phyloP scores from a whole-genome alignment of 2,888 invertebrate genomes.

The Scelioninae gen. 1 region DNA sequence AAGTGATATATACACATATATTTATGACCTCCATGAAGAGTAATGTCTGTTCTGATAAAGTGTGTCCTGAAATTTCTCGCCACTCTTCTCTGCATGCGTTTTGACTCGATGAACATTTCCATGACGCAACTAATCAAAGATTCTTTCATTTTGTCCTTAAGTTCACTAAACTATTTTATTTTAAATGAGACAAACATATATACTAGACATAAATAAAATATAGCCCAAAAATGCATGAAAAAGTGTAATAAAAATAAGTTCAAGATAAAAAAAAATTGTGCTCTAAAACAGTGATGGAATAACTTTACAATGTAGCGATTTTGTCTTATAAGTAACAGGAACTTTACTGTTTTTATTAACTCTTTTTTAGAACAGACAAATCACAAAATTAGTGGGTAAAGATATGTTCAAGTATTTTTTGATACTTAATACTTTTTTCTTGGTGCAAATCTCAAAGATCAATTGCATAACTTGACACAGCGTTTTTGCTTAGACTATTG shows the following conservation, averaged over 20 bases:
- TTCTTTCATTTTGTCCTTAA: neutral
- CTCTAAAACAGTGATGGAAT: too few relatives aligned
- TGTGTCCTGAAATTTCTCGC: constrained; percentile 23
- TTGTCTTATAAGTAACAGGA: too few relatives aligned
- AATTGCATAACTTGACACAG: neutral
- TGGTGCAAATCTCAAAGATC: constrained; percentile 2
- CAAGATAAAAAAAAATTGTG: too few relatives aligned
- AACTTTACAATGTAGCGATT: too few relatives aligned
- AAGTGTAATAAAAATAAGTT: too few relatives aligned
- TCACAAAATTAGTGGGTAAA: too few relatives aligned
- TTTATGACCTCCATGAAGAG: constrained; percentile 36
- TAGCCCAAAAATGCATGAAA: too few relatives aligned
- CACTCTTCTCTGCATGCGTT: constrained; percentile 15
- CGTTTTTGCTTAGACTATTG: neutral
- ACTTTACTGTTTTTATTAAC: too few relatives aligned
- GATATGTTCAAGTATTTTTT: too few relatives aligned
- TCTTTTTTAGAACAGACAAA: too few relatives aligned
- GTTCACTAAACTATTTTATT: constrained; percentile 35
- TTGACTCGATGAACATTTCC: constrained; percentile 37
- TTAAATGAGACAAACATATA: neutral
- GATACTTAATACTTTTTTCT: too few relatives aligned
- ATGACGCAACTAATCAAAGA: constrained; percentile 33
- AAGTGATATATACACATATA: constrained; percentile 34
- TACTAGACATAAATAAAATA: too few relatives aligned
- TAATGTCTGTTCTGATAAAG: constrained; percentile 30